These are phyloP conservation scores for Malacoraja senta DNA, from an alignment of 2,797 vertebrate species.

Conservation along the genomic window DNA sequence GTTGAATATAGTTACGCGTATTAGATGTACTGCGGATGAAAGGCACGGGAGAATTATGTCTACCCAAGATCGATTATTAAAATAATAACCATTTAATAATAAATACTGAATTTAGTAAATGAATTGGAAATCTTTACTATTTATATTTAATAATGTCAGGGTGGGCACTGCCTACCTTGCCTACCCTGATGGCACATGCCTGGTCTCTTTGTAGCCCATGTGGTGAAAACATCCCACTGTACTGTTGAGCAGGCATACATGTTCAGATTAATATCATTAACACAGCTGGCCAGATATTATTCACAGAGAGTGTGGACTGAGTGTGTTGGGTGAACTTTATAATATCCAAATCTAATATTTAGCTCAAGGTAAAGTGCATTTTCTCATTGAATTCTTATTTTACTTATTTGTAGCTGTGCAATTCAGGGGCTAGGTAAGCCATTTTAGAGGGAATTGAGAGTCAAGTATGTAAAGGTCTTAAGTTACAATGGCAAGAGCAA, in stretches of 20 bases:
- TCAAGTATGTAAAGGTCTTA: not conserved
- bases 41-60: too few species aligned
- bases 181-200: too few species aligned
- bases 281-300: not conserved
- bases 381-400: not conserved
- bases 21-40: too few species aligned
- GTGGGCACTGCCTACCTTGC: too few species aligned
- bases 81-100: too few species aligned
- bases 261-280: not conserved
- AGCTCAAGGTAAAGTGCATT: not conserved
- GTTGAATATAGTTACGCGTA: too few species aligned
- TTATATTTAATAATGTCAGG: too few species aligned
- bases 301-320: not conserved
- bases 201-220: not conserved
- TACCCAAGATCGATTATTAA: too few species aligned
- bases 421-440: not conserved
- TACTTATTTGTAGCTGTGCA: not conserved
- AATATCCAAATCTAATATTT: not conserved
- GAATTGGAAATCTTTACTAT: too few species aligned
- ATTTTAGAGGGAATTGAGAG: not conserved
- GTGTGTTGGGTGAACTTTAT: not conserved
- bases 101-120: too few species aligned
- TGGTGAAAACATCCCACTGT: not conserved
- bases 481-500: not conserved
- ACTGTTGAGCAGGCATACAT: not conserved